Evolutionary conservation across 2,113 vertebrate species (phyloP).

Genomic region (Balaeniceps rex): DNA sequence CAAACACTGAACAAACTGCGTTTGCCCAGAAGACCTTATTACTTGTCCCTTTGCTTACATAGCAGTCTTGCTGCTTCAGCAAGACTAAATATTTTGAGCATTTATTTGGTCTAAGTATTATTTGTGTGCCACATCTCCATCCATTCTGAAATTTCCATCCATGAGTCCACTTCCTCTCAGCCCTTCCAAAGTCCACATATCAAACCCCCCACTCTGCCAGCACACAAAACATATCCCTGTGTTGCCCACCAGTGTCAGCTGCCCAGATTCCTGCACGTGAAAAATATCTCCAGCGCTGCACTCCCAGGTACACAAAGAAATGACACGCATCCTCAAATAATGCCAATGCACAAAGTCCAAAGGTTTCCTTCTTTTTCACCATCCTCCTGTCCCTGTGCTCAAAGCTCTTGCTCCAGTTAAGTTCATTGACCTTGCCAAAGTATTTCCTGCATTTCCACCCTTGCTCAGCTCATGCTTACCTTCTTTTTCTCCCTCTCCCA

Average conservation of each 20-base stretch:
- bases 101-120: background rate
- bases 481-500: background rate
- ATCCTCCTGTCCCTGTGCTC: background rate
- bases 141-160: background rate
- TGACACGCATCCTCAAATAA: background rate
- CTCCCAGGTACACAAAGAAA: background rate
- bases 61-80: background rate
- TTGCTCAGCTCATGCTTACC: background rate
- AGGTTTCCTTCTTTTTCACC: background rate
- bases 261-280: background rate
- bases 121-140: background rate
- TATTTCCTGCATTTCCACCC: background rate
- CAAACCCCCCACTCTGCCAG: background rate
- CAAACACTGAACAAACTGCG: background rate
- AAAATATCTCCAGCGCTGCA: accelerated
- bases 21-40: background rate
- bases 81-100: background rate
- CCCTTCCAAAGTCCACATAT: background rate
- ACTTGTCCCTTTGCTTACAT: background rate
- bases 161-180: background rate
- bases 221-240: background rate
- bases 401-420: background rate
- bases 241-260: background rate
- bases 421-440: background rate
- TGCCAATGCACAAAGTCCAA: background rate